Conservation (phyloP, 2,888 invertebrate species). For the Drosophila helvetica region DNA sequence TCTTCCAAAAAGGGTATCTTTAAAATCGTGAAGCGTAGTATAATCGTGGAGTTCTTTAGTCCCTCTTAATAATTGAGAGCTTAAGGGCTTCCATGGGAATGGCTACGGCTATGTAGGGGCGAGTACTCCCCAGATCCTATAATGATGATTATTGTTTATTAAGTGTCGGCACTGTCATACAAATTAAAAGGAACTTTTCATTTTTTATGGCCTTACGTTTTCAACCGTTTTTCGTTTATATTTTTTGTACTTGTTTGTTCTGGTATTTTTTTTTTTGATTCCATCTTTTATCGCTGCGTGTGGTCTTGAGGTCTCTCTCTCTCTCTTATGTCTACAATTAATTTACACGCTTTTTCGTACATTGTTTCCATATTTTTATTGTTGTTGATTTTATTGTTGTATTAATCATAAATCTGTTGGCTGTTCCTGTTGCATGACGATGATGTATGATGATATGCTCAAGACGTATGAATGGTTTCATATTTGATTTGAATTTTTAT, state of each 20-base stretch:
- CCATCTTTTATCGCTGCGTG: slow-evolving; percentile 58
- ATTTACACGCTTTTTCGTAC: slow-evolving; percentile 20
- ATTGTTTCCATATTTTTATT: neutral
- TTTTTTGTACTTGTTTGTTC: slow-evolving; percentile 30
- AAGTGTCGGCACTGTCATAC: slow-evolving; percentile 78
- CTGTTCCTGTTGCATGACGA: slow-evolving; percentile 7
- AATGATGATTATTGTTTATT: slow-evolving; percentile 75
- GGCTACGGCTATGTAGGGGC: too few relatives aligned
- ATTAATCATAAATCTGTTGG: slow-evolving; percentile 12
- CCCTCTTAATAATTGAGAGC: too few relatives aligned
- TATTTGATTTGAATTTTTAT: slow-evolving; percentile 29
- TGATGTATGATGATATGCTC: slow-evolving; percentile 15
- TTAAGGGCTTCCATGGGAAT: neutral
- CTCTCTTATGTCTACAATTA: slow-evolving; percentile 28
- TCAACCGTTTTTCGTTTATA: slow-evolving; percentile 16
- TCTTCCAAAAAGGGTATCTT: too few relatives aligned
- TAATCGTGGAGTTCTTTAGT: too few relatives aligned
- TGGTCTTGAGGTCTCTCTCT: slow-evolving; percentile 44
- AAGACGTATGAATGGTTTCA: slow-evolving; percentile 9
- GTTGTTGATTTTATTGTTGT: slow-evolving; percentile 19
- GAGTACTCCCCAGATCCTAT: slow-evolving; percentile 14
- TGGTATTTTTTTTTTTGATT: slow-evolving; percentile 17
- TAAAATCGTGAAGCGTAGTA: too few relatives aligned
- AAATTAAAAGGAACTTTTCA: slow-evolving; percentile 78
- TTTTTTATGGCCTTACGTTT: slow-evolving; percentile 71